Evolutionary conservation across 2,888 invertebrate genomes (phyloP).

Genomic region (Autographa pulchrina): DNA sequence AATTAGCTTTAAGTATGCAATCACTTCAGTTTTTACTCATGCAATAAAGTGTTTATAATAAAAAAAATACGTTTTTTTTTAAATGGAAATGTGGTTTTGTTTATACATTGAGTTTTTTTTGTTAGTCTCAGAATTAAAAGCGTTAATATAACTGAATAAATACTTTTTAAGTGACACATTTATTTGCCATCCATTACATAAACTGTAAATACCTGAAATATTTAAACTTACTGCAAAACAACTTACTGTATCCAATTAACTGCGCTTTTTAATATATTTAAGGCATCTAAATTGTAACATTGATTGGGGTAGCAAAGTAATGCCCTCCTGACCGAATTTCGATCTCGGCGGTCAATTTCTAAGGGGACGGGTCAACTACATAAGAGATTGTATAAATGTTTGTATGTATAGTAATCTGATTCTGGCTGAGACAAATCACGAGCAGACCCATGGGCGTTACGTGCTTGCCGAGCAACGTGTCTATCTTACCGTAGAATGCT

Average conservation of each 20-base stretch:
- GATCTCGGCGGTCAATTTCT: conserved; percentile 4
- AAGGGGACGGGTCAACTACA: conserved; percentile 4
- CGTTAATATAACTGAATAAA: background rate
- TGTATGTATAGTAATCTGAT: background rate
- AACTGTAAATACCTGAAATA: background rate
- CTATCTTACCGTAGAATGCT: background rate
- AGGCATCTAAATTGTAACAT: conserved; percentile 4
- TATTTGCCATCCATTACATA: background rate
- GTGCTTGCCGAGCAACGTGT: background rate
- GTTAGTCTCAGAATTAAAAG: background rate
- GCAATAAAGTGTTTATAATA: too few species aligned
- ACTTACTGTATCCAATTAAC: too few species aligned
- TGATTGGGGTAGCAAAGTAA: conserved; percentile 2
- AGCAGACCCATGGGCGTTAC: background rate
- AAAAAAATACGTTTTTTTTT: too few species aligned
- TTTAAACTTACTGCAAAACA: background rate
- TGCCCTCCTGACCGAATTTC: conserved; percentile 4
- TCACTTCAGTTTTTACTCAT: background rate
- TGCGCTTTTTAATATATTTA: background rate
- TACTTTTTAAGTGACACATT: background rate
- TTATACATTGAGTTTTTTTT: too few species aligned
- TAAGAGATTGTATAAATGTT: background rate
- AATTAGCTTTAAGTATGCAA: background rate
- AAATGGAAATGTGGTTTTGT: too few species aligned
- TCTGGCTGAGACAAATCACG: conserved; percentile 4